These are phyloP conservation scores for Dreissena polymorpha DNA, from an alignment of 1,140 invertebrate genomes.

Conservation along the genomic window DNA sequence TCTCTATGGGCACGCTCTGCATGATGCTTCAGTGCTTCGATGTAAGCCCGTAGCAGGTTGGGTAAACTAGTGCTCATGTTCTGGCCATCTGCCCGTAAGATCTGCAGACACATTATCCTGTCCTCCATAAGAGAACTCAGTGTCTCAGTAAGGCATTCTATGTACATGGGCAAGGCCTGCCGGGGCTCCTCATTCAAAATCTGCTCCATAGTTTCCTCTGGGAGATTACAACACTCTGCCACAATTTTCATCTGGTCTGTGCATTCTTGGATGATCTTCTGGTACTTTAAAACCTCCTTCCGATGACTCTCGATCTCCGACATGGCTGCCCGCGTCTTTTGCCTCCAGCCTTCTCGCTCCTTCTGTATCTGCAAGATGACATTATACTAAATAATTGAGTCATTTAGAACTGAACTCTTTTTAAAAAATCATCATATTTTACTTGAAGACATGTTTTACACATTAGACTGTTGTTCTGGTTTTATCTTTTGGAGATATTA, in stretches of 20 bases:
- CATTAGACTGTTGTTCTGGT: too few relatives aligned
- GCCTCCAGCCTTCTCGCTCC: constrained; percentile 62
- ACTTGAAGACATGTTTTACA: too few relatives aligned
- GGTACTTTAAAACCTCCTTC: constrained; percentile 47
- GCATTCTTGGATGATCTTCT: constrained; percentile 48
- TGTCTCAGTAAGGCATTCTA: constrained; percentile 51
- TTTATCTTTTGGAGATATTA: too few relatives aligned
- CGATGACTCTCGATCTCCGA: constrained; percentile 64
- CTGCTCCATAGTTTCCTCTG: constrained; percentile 15
- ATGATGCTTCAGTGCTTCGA: constrained; percentile 47
- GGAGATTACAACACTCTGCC: constrained; percentile 49
- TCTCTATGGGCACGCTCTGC: constrained; percentile 31
- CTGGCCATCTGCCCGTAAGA: constrained; percentile 33
- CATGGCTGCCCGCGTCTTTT: constrained; percentile 62
- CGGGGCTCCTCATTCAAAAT: constrained; percentile 24
- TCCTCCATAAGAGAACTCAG: constrained; percentile 60
- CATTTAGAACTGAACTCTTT: too few relatives aligned
- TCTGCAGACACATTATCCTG: constrained; percentile 55
- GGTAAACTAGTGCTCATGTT: constrained; percentile 30
- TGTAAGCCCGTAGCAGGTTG: constrained; percentile 38
- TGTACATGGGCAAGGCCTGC: constrained; percentile 36
- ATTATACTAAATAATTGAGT: too few relatives aligned
- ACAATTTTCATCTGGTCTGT: constrained; percentile 55
- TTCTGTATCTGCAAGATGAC: constrained; percentile 64
- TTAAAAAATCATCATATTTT: too few relatives aligned